These are phyloP conservation scores for Trichonephila inaurata DNA, from an alignment of 1,140 invertebrate genomes.

Conservation along the genomic window DNA sequence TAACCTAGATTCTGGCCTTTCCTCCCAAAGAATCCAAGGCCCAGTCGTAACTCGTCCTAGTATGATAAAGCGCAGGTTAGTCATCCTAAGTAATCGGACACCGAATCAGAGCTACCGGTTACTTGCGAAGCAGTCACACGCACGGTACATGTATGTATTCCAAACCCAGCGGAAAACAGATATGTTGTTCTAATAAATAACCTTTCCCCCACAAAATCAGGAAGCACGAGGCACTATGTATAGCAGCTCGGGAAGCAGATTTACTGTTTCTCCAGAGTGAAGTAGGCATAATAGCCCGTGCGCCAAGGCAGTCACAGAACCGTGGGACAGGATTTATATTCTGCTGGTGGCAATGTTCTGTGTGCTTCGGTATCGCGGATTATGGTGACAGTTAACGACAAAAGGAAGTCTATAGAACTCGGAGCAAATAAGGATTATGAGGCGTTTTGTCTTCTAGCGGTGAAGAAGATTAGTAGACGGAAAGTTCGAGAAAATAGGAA, in stretches of 20 bases:
- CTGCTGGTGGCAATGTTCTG: background rate
- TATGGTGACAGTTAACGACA: background rate
- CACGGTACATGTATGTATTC: background rate
- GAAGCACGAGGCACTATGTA: background rate
- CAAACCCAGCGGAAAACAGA: background rate
- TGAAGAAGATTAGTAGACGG: background rate
- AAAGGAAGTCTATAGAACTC: background rate
- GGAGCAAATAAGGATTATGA: constrained; percentile 17
- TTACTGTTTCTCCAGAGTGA: background rate
- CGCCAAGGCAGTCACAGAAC: background rate
- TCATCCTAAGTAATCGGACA: background rate
- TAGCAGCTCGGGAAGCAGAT: background rate
- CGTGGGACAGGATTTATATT: background rate
- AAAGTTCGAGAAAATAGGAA: background rate
- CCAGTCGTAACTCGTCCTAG: background rate
- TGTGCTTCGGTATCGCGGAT: background rate
- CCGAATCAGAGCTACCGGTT: background rate
- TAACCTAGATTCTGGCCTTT: background rate
- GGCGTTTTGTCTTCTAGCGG: background rate
- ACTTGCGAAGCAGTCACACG: background rate
- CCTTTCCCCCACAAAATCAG: constrained; percentile 17
- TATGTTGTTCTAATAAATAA: constrained; percentile 35
- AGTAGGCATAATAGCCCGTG: background rate
- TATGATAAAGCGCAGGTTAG: constrained; percentile 1
- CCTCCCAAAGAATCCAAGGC: background rate